phyloP scores from a whole-genome alignment of 1,140 invertebrate genomes.

The Leptinotarsa defecta region DNA sequence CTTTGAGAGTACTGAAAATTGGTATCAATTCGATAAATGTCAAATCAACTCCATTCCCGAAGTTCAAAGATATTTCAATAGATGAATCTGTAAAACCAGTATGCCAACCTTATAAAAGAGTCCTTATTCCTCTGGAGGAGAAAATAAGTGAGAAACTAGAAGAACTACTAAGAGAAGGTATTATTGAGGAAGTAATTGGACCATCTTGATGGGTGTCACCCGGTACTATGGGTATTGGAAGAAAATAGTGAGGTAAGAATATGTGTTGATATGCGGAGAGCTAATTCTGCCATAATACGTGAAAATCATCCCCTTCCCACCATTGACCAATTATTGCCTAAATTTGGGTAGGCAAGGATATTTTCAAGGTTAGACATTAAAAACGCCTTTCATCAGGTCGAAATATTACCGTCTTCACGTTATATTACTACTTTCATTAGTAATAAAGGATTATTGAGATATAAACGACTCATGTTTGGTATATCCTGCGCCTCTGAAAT shows the following conservation, averaged over 20 bases:
- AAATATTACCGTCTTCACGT: too few species aligned
- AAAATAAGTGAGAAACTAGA: not conserved
- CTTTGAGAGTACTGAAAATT: not conserved
- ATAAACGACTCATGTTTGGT: too few species aligned
- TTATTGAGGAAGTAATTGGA: not conserved
- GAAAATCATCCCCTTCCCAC: too few species aligned
- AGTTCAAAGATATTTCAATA: not conserved
- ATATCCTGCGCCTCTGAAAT: too few species aligned
- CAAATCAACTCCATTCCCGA: not conserved
- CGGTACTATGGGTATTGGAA: not conserved
- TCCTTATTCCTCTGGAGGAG: not conserved
- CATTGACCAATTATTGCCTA: too few species aligned
- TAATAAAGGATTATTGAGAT: too few species aligned
- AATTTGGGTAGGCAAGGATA: too few species aligned
- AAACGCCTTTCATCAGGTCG: too few species aligned
- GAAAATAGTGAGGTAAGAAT: not conserved
- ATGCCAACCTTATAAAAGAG: not conserved
- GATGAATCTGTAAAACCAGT: not conserved
- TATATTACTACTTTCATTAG: too few species aligned
- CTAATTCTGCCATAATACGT: not conserved
- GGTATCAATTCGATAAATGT: not conserved
- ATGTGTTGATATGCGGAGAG: not conserved
- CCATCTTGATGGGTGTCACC: not conserved
- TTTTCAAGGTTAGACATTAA: too few species aligned
- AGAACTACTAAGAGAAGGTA: not conserved